Base-by-base conservation (phyloP, 1,140 invertebrate genomes). In the Globodera ellingtonae region DNA sequence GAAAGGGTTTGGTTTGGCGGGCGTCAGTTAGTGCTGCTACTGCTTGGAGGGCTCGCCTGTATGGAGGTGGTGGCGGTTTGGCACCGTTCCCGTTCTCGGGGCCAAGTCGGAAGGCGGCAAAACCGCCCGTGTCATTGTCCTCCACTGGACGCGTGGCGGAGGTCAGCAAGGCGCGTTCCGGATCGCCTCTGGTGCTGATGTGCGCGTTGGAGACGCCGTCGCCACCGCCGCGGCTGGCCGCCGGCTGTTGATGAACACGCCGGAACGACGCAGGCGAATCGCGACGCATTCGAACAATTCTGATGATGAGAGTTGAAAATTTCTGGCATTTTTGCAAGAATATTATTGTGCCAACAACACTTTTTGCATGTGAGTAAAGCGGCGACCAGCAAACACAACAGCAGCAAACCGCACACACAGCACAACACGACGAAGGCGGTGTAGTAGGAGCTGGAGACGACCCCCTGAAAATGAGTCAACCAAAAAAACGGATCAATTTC, bases 371-470 rank as follows among this genome's bases (percentile, higher is more conserved):
- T 75, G 48, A 79, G 6, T 48, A 83, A 21, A 48, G 85, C 73
- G 48, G 73, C 62, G 46, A 78, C 47, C 35, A 86, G 13, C 50
- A 87, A 66, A 21, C 82, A 66, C 62, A 88, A 24, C 21, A 86
- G 59, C 13, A 87, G 62, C 56, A 87, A 35, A n/a, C 62, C 78
- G 62, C 56, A 72, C 44, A 85, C 8, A 62, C 83, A 79, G 15
- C 76, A 76, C 15, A 87, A 77, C 75, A 86, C 78, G 66, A 87
- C 84, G n/a, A 86, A 87, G 7, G 87, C 87, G 67, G 85, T 87
- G 75, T 80, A 75, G 72, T 72, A 87, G 24, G 69, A 75, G 13
- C 21, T 75, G 35, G 78, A 84, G 4, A 87, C 86, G n/a, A 87
- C 85, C 72, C 87, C 85, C 84, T 85, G 69, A 35, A 78, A 59